Evolutionary conservation across 2,888 invertebrate species (phyloP).

Genomic region (Muscina levida): DNA sequence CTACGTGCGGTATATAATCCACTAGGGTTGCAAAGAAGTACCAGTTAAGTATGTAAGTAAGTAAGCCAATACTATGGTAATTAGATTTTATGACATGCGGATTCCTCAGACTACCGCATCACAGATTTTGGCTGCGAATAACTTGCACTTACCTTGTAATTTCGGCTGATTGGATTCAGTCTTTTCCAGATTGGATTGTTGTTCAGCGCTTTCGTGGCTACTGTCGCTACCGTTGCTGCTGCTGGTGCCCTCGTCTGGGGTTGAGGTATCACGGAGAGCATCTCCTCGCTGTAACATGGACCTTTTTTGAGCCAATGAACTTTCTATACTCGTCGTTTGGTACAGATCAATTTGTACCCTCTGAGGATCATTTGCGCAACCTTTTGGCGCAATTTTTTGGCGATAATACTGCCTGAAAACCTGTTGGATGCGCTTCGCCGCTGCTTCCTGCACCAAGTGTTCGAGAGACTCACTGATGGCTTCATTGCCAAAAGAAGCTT

Average conservation of each 20-base stretch:
- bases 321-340: conserved; percentile 68
- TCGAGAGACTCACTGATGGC: conserved; percentile 78
- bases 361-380: neutral
- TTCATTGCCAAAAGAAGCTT: conserved; percentile 76
- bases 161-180: neutral
- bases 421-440: conserved; percentile 71
- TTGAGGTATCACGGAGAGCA: conserved; percentile 77
- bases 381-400: neutral
- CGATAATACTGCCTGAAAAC: conserved; percentile 68
- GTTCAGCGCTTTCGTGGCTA: neutral
- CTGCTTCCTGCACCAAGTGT: conserved; percentile 74
- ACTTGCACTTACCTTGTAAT: conserved; percentile 6
- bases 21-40: no score
- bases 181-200: neutral
- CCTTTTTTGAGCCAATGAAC: conserved; percentile 74
- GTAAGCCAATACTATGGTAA: no score
- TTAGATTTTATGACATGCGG: no score
- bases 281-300: conserved; percentile 77
- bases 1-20: no score
- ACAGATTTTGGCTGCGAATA: no score
- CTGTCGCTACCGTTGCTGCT: conserved; percentile 49
- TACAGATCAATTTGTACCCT: conserved; percentile 41
- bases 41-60: no score
- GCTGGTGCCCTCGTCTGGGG: conserved; percentile 75
- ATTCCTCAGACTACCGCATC: no score